Base-by-base conservation (phyloP, 2,888 invertebrate genomes). In the Automeris io region DNA sequence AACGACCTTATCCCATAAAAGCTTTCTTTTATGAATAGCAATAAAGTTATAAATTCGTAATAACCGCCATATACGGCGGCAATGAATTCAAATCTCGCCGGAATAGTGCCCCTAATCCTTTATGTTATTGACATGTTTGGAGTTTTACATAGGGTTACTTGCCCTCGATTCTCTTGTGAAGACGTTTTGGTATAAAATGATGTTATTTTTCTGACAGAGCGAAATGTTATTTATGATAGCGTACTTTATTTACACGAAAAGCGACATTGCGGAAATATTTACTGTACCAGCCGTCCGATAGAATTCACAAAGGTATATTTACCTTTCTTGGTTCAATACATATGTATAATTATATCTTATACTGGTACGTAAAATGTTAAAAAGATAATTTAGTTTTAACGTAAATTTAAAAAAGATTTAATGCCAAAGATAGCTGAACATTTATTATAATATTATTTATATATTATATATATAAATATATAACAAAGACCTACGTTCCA, bases 21-120 rank as follows among this genome's bases (percentile, higher is more conserved):
- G 5, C 9, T 2, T 26, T 23, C 23, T 33, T 21, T 39, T 39
- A 5, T 8, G 33, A 32, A 37, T 32, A 32, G 18, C 18, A 37
- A 37, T 37, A 37, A 22, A 31, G 45, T 42, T 42, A 44, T 38
- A 36, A 31, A 37, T 23, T 37, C 32, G 31, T 23, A 37, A 23
- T 31, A 32, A 23, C 32, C 11, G 22, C 32, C 32, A 37, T 24
- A 37, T 40, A 42, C 40, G 35, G 37, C 40, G 36, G 18, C 39
- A 35, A 39, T 47, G 45, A 45, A 47, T 47, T 42, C 40, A 41
- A 18, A 26, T 37, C 44, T 42, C 41, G 35, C 34, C 42, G 26
- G 44, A 44, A 42, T 45, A 42, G 42, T 47, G 33, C 35, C 37
- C 38, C 18, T 32, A 16, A 40, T 38, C 42, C 42, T 37, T 23